Base-by-base conservation (phyloP, 2,888 invertebrate genomes). In the Drosophila meridionalis region DNA sequence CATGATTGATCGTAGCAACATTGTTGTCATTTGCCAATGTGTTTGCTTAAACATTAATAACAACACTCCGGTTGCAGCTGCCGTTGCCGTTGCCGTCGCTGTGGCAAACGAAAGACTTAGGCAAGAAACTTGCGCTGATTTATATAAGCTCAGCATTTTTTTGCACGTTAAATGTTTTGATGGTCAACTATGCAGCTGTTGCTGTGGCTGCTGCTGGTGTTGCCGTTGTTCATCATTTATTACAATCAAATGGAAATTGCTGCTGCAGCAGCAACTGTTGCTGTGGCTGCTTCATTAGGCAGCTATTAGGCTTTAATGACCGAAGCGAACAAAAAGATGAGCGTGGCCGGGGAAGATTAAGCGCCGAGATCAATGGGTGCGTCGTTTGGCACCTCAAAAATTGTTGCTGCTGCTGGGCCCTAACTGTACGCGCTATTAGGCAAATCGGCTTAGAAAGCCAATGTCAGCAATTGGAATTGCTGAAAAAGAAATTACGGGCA, bases 51-150 rank as follows among this genome's bases (percentile, higher is more conserved):
- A 69, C 82, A 80, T 82, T 69, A 82, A 78, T 80, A 80, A 78
- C 59, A 63, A 65, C 76, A 62, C 56, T 32, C 43, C 47, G 42
- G 50, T 32, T 52, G 77, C 58, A 43, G 63, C 58, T 34, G 71
- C 61, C 42, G 72, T 48, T 12, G 57, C 32, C 14, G 47, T 11
- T 45, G 63, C 52, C 20, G 59, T n/a, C 55, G 47, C 38, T 20
- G 14, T 4, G 12, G 43, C 63, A 64, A 71, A 73, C 80, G 69
- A 89, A 89, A 68, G 88, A 88, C 86, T 88, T 82, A 70, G 76
- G 82, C 84, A 90, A 90, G 84, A 82, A 90, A 88, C 90, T 86
- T 88, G 89, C 76, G 63, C 60, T 74, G 82, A 82, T 73, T 82
- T 73, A 53, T 57, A 61, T 64, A 42, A 4, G 43, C 52, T 42